Conservation (phyloP, 92 coral and sea anemone species). For the Hydrozoanthus gracilis region DNA sequence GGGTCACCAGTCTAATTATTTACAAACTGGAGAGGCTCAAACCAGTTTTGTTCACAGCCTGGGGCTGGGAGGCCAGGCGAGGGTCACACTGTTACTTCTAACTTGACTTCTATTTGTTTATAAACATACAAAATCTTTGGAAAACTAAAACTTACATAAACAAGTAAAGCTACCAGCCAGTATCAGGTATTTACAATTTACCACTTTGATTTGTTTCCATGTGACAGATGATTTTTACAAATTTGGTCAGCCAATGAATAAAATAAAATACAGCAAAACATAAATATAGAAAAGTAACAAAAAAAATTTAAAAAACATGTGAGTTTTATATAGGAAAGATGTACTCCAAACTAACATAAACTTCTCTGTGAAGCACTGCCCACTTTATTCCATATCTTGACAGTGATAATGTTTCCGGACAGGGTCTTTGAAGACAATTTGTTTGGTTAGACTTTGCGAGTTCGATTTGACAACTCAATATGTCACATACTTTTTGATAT, state of each 20-base stretch:
- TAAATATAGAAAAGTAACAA: no score
- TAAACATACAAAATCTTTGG: background rate
- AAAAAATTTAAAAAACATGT: no score
- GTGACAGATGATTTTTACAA: no score
- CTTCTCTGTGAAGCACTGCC: background rate
- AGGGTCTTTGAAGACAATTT: background rate
- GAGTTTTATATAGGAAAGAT: background rate
- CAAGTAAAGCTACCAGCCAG: conserved; percentile 19
- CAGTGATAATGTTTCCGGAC: conserved; percentile 3
- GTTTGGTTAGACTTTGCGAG: background rate
- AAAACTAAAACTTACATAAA: conserved; percentile 6
- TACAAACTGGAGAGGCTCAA: no score
- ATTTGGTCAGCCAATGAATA: no score
- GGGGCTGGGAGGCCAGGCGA: background rate
- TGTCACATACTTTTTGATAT: background rate
- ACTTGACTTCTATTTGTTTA: background rate
- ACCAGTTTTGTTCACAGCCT: no score
- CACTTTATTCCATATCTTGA: background rate
- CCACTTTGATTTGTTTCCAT: no score
- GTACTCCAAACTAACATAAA: background rate
- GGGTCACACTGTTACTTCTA: background rate
- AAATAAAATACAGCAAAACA: no score
- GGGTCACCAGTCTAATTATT: background rate
- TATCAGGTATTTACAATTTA: conserved; percentile 1
- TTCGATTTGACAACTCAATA: background rate